Evolutionary conservation across 37 sponge, comb jelly and placozoan species (phyloP), one percentile per base, ranked within the genome.

Genomic region (Cliona cf. orientalis): DNA sequence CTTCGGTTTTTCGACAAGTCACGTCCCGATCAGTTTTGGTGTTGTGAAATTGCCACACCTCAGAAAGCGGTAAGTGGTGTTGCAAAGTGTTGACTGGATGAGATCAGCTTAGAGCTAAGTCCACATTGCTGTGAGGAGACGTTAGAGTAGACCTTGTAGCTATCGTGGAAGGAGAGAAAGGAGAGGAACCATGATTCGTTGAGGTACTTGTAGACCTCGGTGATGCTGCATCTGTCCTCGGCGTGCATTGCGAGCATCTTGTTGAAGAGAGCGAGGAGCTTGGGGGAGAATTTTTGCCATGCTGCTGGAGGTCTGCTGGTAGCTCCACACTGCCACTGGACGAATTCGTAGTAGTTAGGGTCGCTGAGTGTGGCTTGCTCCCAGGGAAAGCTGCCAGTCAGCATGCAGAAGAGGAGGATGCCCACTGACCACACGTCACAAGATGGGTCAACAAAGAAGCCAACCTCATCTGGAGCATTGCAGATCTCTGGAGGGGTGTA

Each of bases 401-500:
- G 91, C 97, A 96, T 96, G 46, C 97, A 96, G 84, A 92, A 96
- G 31, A 96, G 87, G 44, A 93, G 85, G 12, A 96, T 90, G 21
- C 97, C 97, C 1, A 93, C 86, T 23, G 97, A 96, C 97, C 97
- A 96, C 41, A 96, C 94, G 73, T 96, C 97, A 49, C 88, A 87
- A 31, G 91, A 87, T 26, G 91, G 80, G 65, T 88, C 74, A 26
- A 86, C 91, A 43, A 65, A 85, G 81, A 93, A 96, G 14, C 97
- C 97, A 34, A 63, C 70, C 11, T 86, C 84, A 57, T 89, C 86
- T n/a, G 83, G 79, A 26, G 97, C 94, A 58, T 71, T 86, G 79
- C 97, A 96, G 60, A 96, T 93, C 86, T 96, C 97, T 11, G 97
- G 97, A 28, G 97, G 89, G 34, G 97, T 96, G 89, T 96, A 96